Conservation (phyloP, 2,113 vertebrate species). For the Thamnophis sirtalis region DNA sequence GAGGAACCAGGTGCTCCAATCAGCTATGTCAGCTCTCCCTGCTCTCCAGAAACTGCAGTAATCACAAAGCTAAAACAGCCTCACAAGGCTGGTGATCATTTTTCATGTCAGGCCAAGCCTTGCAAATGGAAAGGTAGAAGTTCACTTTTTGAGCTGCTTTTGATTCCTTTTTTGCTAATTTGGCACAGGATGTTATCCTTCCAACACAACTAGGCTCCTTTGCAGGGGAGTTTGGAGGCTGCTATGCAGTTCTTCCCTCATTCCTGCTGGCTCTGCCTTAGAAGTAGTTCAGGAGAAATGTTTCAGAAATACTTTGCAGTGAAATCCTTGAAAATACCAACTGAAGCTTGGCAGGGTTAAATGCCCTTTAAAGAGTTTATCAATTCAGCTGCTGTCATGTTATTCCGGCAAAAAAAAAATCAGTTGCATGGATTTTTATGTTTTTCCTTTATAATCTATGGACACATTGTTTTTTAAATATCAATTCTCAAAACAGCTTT, state of each 20-base stretch:
- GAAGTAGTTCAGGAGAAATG: not conserved
- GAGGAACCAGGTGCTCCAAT: not conserved
- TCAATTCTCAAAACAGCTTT: not conserved
- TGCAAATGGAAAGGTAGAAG: not conserved
- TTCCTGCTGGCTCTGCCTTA: not conserved
- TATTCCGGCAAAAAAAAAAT: not conserved
- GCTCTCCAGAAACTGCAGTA: not conserved
- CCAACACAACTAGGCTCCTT: not conserved
- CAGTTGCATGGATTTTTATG: not conserved
- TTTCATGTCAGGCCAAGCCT: not conserved
- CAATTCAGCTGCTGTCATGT: not conserved
- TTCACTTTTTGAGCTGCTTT: not conserved
- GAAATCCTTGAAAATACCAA: not conserved
- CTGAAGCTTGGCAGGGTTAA: not conserved
- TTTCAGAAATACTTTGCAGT: not conserved
- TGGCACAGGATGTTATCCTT: not conserved
- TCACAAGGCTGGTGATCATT: not conserved
- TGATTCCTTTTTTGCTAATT: not conserved
- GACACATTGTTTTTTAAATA: not conserved
- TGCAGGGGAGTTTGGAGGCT: not conserved
- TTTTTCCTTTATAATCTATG: not conserved
- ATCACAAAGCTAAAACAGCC: not conserved
- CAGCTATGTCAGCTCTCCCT: not conserved
- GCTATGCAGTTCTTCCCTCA: not conserved
- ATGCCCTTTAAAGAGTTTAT: not conserved